Evolutionary conservation across 2,888 invertebrate genomes (phyloP).

Genomic region (Aplocera efformata): DNA sequence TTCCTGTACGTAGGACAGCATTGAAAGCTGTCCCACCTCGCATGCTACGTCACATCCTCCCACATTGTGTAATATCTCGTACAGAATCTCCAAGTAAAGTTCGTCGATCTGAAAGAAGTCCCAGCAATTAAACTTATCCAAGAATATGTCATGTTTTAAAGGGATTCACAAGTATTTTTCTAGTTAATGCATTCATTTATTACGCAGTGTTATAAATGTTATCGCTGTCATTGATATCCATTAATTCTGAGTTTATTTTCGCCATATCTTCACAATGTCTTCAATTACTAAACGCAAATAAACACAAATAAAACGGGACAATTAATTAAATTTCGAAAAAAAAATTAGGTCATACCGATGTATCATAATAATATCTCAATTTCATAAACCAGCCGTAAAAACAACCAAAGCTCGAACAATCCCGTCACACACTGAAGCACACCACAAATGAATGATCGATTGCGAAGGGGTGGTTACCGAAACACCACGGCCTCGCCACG

Average conservation of each 20-base stretch:
- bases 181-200: no score
- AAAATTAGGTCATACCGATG: constrained; percentile 56
- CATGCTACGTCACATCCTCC: constrained; percentile 89
- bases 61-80: constrained; percentile 91
- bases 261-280: no score
- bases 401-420: constrained; percentile 31
- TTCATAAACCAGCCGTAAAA: constrained; percentile 52
- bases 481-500: constrained; percentile 40
- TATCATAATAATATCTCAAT: constrained; percentile 70
- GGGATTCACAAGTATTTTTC: neutral
- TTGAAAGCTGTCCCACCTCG: constrained; percentile 84
- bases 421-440: constrained; percentile 38
- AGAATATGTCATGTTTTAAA: constrained; percentile 7
- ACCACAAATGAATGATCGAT: constrained; percentile 46
- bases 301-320: neutral
- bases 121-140: constrained; percentile 3
- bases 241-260: no score
- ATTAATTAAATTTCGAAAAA: neutral
- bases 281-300: neutral
- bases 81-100: constrained; percentile 90
- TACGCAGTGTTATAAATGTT: no score
- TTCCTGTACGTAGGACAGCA: constrained; percentile 89
- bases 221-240: no score
- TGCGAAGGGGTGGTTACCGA: constrained; percentile 49
- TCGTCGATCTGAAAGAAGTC: constrained; percentile 86